Conservation (phyloP, 2,797 vertebrate genomes). For the Acipenser transmontanus region DNA sequence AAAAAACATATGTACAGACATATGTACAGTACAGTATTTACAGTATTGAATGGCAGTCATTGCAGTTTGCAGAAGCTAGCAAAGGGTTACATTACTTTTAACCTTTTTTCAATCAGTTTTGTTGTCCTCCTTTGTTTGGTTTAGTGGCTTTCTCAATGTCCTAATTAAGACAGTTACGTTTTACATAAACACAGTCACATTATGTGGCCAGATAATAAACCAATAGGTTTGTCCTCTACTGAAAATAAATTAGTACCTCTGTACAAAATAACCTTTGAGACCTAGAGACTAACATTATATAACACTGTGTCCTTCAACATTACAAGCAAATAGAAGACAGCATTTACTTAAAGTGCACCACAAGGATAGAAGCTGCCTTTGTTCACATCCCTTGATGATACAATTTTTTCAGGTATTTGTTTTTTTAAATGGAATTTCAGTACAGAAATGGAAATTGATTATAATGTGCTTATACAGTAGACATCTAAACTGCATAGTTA, state of each 20-base stretch:
- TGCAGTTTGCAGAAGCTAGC: neutral
- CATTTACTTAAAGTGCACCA: neutral
- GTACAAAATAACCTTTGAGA: conserved; percentile 26
- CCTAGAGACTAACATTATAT: conserved; percentile 7
- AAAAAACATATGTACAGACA: too few relatives aligned
- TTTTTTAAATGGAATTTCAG: neutral
- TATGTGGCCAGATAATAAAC: conserved; percentile 16
- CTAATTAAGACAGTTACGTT: neutral
- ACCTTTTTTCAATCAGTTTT: neutral
- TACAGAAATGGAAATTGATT: neutral
- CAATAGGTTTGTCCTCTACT: neutral
- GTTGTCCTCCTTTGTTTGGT: neutral
- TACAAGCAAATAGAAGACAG: neutral
- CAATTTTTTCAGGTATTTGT: conserved; percentile 11
- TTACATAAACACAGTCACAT: neutral
- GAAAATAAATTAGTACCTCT: conserved; percentile 13
- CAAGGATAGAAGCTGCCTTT: neutral
- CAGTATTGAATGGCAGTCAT: too few relatives aligned
- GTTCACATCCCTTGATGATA: neutral
- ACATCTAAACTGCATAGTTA: neutral
- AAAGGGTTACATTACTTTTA: neutral
- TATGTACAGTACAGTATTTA: too few relatives aligned
- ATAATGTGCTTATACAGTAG: neutral
- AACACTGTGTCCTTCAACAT: neutral
- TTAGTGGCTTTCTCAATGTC: too few relatives aligned